Evolutionary conservation across 2,888 invertebrate genomes (phyloP).

Genomic region (Caenorhabditis afra): DNA sequence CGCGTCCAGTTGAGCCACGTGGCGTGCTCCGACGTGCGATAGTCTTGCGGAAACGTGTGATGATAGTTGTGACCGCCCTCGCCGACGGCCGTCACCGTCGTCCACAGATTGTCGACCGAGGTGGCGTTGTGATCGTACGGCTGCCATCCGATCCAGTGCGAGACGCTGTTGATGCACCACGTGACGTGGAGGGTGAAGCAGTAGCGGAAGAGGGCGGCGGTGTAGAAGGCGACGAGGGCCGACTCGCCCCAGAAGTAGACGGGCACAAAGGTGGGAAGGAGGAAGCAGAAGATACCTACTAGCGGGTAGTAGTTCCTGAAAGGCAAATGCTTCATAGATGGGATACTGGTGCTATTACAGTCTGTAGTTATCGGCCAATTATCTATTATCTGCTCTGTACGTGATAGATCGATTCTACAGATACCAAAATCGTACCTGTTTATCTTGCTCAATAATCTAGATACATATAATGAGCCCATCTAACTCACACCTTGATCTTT

Average conservation of each 20-base stretch:
- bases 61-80: constrained; percentile 83
- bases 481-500: no score
- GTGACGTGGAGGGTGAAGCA: constrained; percentile 91
- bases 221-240: constrained; percentile 88
- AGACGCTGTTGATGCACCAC: constrained; percentile 83
- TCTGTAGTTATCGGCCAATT: no score
- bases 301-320: constrained; percentile 86
- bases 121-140: constrained; percentile 88
- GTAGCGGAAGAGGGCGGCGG: constrained; percentile 89
- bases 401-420: no score
- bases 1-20: constrained; percentile 73
- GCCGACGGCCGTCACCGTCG: constrained; percentile 74
- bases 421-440: no score
- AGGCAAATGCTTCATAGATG: no score
- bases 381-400: no score
- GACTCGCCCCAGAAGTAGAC: constrained; percentile 89
- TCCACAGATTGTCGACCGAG: constrained; percentile 74
- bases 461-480: no score
- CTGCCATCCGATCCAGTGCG: constrained; percentile 85
- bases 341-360: no score
- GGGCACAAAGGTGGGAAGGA: constrained; percentile 89
- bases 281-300: constrained; percentile 88
- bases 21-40: constrained; percentile 75
- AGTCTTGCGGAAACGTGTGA: constrained; percentile 82
- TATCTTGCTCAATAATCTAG: no score